Evolutionary conservation across 2,113 vertebrate genomes (phyloP).

Genomic region (Scomber scombrus): DNA sequence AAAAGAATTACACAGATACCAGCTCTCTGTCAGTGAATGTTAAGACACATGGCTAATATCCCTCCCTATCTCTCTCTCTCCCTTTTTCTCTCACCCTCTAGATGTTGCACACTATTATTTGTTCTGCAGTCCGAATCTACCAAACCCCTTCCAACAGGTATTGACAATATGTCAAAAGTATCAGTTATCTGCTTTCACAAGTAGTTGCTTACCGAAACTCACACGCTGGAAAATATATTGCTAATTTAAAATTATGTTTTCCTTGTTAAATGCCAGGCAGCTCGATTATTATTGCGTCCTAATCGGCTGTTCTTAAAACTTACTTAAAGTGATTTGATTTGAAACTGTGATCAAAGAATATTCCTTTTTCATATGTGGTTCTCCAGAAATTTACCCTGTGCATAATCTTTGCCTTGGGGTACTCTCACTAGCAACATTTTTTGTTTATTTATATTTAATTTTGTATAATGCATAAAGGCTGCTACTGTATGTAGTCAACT

Average conservation of each 20-base stretch:
- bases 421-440: slow-evolving; percentile 35
- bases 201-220: slow-evolving; percentile 11
- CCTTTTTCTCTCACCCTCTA: slow-evolving; percentile 76
- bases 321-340: slow-evolving; percentile 53
- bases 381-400: slow-evolving; percentile 52
- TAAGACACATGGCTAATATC: slow-evolving; percentile 24
- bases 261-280: slow-evolving; percentile 21
- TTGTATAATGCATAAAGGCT: slow-evolving; percentile 29
- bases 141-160: slow-evolving; percentile 98
- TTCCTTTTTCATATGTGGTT: slow-evolving; percentile 60
- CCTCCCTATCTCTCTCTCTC: background rate
- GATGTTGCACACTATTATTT: slow-evolving; percentile 94
- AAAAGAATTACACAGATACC: slow-evolving; percentile 1
- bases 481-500: slow-evolving; percentile 1
- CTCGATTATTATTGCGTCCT: slow-evolving; percentile 43
- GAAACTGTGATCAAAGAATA: slow-evolving; percentile 71
- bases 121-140: slow-evolving; percentile 91
- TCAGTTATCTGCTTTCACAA: slow-evolving; percentile 14
- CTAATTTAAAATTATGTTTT: slow-evolving; percentile 21
- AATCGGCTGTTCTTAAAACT: slow-evolving; percentile 45
- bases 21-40: slow-evolving; percentile 20
- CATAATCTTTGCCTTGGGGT: slow-evolving; percentile 46
- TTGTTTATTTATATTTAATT: slow-evolving; percentile 56
- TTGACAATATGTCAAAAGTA: slow-evolving; percentile 22
- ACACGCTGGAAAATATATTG: slow-evolving; percentile 27